Base-by-base conservation (phyloP, 2,888 invertebrate species). In the Leptarthrus brevirostris region DNA sequence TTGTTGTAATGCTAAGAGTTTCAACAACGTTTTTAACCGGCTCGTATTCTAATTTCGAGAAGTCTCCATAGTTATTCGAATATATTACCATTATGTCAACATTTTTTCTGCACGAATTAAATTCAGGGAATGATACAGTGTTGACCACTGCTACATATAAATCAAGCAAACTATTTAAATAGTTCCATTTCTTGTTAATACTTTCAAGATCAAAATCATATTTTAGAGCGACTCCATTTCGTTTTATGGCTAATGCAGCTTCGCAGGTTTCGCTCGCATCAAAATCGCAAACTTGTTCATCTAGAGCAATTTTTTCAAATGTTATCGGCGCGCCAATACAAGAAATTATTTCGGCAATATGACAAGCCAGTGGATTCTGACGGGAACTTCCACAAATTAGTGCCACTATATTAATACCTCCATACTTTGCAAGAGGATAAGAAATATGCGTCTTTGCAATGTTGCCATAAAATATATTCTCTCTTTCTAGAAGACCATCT, bases 11-110 rank as follows among this genome's bases (percentile, higher is more conserved):
- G 6, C 78, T 80, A 6, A 82, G 54, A 2, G 82, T 81, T 74
- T 83, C 81, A n/a, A 82, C 81, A 3, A 82, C 78, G 1, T 82
- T 82, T 12, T 76, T 74, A 0, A 83, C 81, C 2, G 82, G 82
- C 1, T 80, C 79, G 22, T 82, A 82, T 72, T 82, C 83, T 69
- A 82, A 44, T 22, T 82, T 82, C 2, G 79, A 75, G 70, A 78
- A 81, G 71, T 80, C 80, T 4, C 56, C 56, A 14, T 26, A 26
- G 8, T 56, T 24, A 47, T 66, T 66, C 24, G 44, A 47, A 16
- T 26, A 20, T 47, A 66, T 66, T 22, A 47, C 1, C 12, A 47
- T 1, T 26, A 56, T 24, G 30, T 56, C 5, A 81, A 82, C 74
- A 77, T 78, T 58, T 80, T 81, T 1, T n/a, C 2, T 0, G 10